A percentile compares a stretch with the other conserved stretches of the same genome.
These are phyloP conservation scores for Stenchaetothrips biformis DNA, from an alignment of 2,888 invertebrate genomes.

Conservation along the genomic window DNA sequence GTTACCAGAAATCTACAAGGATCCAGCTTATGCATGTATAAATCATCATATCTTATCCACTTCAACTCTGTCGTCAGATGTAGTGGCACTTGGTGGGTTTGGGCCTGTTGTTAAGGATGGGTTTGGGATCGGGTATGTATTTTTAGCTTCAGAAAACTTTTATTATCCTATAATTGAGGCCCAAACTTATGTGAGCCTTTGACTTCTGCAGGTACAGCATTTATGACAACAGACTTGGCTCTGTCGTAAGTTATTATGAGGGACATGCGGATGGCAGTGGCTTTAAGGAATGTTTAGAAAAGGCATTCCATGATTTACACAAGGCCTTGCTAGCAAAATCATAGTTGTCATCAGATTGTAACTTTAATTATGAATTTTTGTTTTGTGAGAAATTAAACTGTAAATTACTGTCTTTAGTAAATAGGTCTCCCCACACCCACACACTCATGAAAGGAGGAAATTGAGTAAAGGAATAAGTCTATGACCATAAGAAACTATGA, in stretches of 20 bases:
- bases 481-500: background rate
- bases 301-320: conserved; percentile 67
- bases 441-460: background rate
- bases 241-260: conserved; percentile 75
- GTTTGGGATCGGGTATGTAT: conserved; percentile 79
- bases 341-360: background rate
- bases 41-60: conserved; percentile 92
- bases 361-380: background rate
- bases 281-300: conserved; percentile 64
- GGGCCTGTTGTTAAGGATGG: conserved; percentile 89
- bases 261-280: conserved; percentile 63
- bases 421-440: too few species aligned
- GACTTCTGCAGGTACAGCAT: conserved; percentile 74
- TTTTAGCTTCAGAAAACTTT: conserved; percentile 11
- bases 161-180: background rate
- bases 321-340: conserved; percentile 32
- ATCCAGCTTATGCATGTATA: conserved; percentile 69
- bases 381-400: background rate
- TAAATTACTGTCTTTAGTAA: background rate
- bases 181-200: conserved; percentile 34
- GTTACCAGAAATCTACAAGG: conserved; percentile 62
- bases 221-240: conserved; percentile 73
- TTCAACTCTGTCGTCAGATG: conserved; percentile 84
- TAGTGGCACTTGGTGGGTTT: conserved; percentile 84
- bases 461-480: background rate